Conservation (phyloP, 2,113 vertebrate species). For the Cygnus atratus region DNA sequence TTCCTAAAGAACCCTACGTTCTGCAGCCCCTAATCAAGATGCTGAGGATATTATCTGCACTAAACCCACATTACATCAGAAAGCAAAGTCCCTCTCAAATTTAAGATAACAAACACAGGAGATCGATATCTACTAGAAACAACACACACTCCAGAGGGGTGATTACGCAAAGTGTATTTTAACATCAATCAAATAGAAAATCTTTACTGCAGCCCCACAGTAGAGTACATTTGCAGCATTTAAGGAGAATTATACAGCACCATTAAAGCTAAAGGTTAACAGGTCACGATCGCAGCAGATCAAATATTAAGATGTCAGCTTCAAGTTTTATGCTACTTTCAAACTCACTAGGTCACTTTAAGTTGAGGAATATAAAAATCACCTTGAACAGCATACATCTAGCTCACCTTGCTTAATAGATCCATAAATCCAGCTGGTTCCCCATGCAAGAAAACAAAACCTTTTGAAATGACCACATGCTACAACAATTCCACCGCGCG, state of each 20-base stretch:
- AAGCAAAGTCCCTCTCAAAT: neutral
- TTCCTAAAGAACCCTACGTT: neutral
- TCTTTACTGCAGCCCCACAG: neutral
- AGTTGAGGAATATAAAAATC: constrained; percentile 52
- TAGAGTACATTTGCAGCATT: neutral
- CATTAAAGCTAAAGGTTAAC: constrained; percentile 48
- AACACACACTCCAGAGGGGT: neutral
- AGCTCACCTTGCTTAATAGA: constrained; percentile 54
- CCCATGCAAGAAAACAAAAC: constrained; percentile 32
- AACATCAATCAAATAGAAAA: constrained; percentile 9
- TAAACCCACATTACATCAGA: neutral
- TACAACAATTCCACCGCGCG: neutral
- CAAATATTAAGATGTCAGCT: constrained; percentile 25
- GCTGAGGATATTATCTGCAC: neutral
- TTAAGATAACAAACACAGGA: constrained; percentile 1
- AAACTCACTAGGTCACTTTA: constrained; percentile 44
- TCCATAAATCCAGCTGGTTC: constrained; percentile 26
- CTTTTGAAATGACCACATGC: neutral
- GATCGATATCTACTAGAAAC: constrained; percentile 16
- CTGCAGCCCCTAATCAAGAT: neutral
- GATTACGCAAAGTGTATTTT: constrained; percentile 35
- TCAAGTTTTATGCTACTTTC: constrained; percentile 52
- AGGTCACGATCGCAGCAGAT: constrained; percentile 16
- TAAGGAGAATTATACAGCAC: constrained; percentile 28
- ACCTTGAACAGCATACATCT: neutral